Base-by-base conservation (phyloP, 1,140 invertebrate species). In the Aphaenogaster floridana region DNA sequence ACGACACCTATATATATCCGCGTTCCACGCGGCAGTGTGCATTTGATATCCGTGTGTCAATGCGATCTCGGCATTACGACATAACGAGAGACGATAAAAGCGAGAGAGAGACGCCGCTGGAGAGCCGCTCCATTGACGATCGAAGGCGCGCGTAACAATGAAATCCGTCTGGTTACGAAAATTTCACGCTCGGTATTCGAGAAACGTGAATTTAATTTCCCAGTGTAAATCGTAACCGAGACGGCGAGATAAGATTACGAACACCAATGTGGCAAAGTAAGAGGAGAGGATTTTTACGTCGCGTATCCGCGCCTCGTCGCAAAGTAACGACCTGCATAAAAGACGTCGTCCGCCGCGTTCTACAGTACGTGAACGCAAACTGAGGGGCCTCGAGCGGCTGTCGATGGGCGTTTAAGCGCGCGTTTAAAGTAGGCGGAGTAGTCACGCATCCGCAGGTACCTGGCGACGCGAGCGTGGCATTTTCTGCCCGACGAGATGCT, bases 381-480 rank as follows among this genome's bases (percentile, higher is more conserved):
- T 39, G 76, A 68, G 59, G 28, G 36, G 8, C 42, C 48, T 17
- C 34, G 48, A 28, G 39, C 50, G 28, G 17, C 11, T 64, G 66
- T 79, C 80, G 66, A 89, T 85, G 72, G 87, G 17, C 52, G 64
- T 57, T 89, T 86, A 64, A 83, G 61, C 45, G 63, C 13, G 57
- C 63, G 69, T 39, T 57, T 34, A 15, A 84, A 36, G 52, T 86
- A 72, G 81, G 50, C 81, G 52, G 72, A 68, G 74, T 72, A 48
- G 50, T 72, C 59, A 61, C 61, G 81, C 74, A 78, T 86, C 50
- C 74, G 64, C 57, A 7, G 78, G 52, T 83, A 87, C 77, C 21
- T 52, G 83, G 11, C 72, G 74, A 77, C 88, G 61, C 81, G 76
- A 80, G 54, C 59, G 45, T 85, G 84, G 76, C 79, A 92, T 74